Evolutionary conservation across 2,888 invertebrate genomes (phyloP).

Genomic region (Drosophila limbata): DNA sequence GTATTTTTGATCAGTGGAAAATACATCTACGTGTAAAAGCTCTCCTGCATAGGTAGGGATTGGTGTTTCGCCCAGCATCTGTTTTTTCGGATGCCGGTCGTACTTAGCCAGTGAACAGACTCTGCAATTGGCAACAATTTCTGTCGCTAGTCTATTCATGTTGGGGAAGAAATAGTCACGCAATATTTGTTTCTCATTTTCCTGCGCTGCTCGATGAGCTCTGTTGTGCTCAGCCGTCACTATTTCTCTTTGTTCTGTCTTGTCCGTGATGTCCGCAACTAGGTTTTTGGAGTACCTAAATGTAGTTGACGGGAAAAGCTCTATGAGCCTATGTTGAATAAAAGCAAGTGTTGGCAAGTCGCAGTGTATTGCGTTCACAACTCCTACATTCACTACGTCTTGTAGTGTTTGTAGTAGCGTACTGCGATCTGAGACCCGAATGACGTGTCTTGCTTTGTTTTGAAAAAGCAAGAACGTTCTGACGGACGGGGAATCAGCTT

Average conservation of each 20-base stretch:
- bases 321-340: constrained; percentile 4
- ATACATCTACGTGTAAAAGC: constrained; percentile 7
- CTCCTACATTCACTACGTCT: background rate
- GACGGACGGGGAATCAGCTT: constrained; percentile 11
- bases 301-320: constrained; percentile 3
- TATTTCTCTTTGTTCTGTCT: constrained; percentile 11
- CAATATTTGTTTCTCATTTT: constrained; percentile 16
- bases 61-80: constrained; percentile 7
- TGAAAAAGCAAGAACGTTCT: constrained; percentile 34
- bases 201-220: constrained; percentile 4
- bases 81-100: constrained; percentile 9
- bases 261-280: constrained; percentile 2
- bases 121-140: constrained; percentile 3
- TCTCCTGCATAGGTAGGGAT: constrained; percentile 3
- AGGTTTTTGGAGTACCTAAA: constrained; percentile 6
- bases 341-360: constrained; percentile 2
- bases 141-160: constrained; percentile 1
- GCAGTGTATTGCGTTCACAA: constrained; percentile 17
- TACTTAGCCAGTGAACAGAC: constrained; percentile 3
- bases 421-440: constrained; percentile 27
- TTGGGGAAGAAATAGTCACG: constrained; percentile 18
- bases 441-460: constrained; percentile 34
- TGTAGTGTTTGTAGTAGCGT: constrained; percentile 1
- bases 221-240: constrained; percentile 3
- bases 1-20: constrained; percentile 2